Percentiles rank a stretch among this genome's conserved stretches.
Evolutionary conservation across 2,113 vertebrate genomes (phyloP).

Genomic region (Eurypyga helias): DNA sequence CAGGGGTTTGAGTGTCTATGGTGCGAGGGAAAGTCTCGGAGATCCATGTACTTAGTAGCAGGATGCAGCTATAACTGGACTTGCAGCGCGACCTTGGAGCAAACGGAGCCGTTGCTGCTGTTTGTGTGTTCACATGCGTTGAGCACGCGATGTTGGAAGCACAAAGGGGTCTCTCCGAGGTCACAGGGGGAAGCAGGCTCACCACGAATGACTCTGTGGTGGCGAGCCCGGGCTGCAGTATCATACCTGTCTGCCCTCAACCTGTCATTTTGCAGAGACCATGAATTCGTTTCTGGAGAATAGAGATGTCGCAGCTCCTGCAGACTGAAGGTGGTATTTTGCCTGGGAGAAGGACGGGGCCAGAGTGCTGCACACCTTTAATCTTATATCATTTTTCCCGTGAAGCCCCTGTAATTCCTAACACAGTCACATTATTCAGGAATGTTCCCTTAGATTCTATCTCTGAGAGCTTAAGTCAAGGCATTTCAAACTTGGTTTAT

Average conservation of each 20-base stretch:
- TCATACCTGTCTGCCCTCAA: not conserved
- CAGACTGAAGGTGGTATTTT: constrained; percentile 12
- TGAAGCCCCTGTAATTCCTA: constrained; percentile 49
- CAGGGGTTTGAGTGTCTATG: not conserved
- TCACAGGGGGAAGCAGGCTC: not conserved
- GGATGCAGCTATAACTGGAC: accelerated
- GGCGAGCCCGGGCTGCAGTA: not conserved
- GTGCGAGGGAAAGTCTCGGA: not conserved
- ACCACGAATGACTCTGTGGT: not conserved
- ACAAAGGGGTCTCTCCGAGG: not conserved
- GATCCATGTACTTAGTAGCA: accelerated
- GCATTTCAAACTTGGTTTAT: constrained; percentile 74
- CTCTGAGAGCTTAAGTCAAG: constrained; percentile 64
- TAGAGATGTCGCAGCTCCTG: constrained; percentile 27
- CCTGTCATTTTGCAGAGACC: not conserved
- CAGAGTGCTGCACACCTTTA: not conserved
- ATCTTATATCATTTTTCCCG: not conserved
- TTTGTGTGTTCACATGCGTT: accelerated
- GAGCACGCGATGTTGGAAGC: not conserved
- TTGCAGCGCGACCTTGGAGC: accelerated
- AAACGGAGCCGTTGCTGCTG: accelerated
- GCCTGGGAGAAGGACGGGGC: constrained; percentile 10
- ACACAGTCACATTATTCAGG: constrained; percentile 52
- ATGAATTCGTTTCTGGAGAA: not conserved
- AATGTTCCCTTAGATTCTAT: constrained; percentile 55